Evolutionary conservation across 2,888 invertebrate genomes (phyloP).

Genomic region (Clusia tigrina): DNA sequence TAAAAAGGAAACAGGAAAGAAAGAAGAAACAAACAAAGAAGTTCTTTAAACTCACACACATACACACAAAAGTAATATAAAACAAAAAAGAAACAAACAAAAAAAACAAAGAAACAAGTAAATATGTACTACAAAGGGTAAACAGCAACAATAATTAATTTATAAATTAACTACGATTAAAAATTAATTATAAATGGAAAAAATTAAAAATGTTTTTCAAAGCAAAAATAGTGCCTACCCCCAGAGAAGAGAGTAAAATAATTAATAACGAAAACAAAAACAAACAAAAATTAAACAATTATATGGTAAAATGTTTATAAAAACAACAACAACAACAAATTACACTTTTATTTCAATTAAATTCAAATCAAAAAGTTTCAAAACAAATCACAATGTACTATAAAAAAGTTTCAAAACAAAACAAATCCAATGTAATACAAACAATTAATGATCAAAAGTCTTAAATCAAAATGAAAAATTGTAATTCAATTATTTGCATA

Average conservation of each 20-base stretch:
- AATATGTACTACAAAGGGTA: constrained; percentile 26
- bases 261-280: neutral
- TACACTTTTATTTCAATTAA: neutral
- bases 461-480: no score
- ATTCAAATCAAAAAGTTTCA: neutral
- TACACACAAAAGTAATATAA: neutral
- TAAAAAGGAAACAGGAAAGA: neutral
- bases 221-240: constrained; percentile 9
- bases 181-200: constrained; percentile 29
- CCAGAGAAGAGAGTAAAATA: neutral
- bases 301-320: neutral
- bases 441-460: no score
- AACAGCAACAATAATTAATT: constrained; percentile 40
- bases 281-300: neutral
- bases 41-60: neutral
- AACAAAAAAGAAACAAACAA: constrained; percentile 15
- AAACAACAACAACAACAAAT: neutral
- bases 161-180: constrained; percentile 20
- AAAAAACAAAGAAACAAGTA: constrained; percentile 19
- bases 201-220: neutral
- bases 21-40: no score
- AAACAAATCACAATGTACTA: no score
- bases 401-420: no score
- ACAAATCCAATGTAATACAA: no score
- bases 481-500: no score